Evolutionary conservation across 92 coral and sea anemone genomes (phyloP).

Genomic region (Umimayanthus kanabou): DNA sequence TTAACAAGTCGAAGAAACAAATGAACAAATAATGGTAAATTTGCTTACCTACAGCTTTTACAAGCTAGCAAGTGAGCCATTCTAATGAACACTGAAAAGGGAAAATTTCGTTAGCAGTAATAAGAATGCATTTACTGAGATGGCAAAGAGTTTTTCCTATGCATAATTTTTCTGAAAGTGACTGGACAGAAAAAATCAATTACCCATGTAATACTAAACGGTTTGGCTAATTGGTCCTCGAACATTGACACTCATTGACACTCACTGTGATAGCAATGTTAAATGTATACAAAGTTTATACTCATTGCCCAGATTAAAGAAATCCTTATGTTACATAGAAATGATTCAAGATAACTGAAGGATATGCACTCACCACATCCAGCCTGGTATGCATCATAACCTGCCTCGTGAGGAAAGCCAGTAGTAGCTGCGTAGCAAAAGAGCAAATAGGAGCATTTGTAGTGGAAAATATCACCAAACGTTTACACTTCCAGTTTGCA

Average conservation of each 20-base stretch:
- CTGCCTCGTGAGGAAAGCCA: slow-evolving; percentile 85
- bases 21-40: background rate
- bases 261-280: too few relatives aligned
- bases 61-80: slow-evolving; percentile 82
- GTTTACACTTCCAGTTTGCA: too few relatives aligned
- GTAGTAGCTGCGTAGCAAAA: slow-evolving; percentile 57
- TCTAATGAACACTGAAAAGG: slow-evolving; percentile 79
- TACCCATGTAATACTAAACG: background rate
- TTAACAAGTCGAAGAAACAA: background rate
- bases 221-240: too few relatives aligned
- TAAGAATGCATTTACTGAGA: background rate
- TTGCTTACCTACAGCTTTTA: slow-evolving; percentile 67
- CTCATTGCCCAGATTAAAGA: too few relatives aligned
- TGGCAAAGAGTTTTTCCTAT: too few relatives aligned
- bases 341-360: background rate
- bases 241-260: too few relatives aligned
- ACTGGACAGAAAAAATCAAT: background rate
- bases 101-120: background rate
- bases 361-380: slow-evolving; percentile 76
- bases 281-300: too few relatives aligned
- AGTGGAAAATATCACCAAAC: too few relatives aligned
- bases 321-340: too few relatives aligned
- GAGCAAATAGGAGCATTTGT: background rate
- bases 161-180: background rate
- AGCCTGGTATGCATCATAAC: slow-evolving; percentile 88